Conservation (phyloP, 2,888 invertebrate species). For the Philaethria dido region DNA sequence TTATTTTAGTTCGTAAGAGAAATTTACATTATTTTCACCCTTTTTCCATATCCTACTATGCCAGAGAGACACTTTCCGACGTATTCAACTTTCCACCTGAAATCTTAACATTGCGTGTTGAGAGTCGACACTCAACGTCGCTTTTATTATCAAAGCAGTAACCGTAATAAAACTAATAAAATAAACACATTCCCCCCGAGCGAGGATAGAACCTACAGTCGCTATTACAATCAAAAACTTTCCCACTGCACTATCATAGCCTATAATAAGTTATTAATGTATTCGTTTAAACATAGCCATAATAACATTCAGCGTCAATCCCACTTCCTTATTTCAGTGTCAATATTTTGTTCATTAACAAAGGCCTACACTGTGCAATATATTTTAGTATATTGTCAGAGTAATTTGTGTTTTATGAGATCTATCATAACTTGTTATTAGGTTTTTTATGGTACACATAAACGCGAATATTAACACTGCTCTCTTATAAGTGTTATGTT, state of each 20-base stretch:
- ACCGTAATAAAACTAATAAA: too few relatives aligned
- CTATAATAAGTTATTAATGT: too few relatives aligned
- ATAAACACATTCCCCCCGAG: too few relatives aligned
- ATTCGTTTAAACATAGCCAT: neutral
- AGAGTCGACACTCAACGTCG: too few relatives aligned
- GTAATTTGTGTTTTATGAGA: constrained; percentile 22
- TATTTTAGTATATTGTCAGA: constrained; percentile 19
- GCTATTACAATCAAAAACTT: neutral
- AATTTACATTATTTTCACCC: too few relatives aligned
- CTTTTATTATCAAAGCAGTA: too few relatives aligned
- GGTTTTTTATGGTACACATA: constrained; percentile 19
- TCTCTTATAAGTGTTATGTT: constrained; percentile 8
- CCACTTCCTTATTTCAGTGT: constrained; percentile 1
- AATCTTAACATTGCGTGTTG: too few relatives aligned
- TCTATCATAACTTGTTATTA: constrained; percentile 21
- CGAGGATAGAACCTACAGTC: too few relatives aligned
- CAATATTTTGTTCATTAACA: constrained; percentile 1
- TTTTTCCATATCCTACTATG: too few relatives aligned
- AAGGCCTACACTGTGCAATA: constrained; percentile 8
- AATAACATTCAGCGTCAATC: neutral
- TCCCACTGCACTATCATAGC: neutral
- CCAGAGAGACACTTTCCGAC: too few relatives aligned
- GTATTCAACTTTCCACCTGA: too few relatives aligned
- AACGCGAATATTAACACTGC: constrained; percentile 17
- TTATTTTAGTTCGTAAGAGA: too few relatives aligned